phyloP scores from a whole-genome alignment of 2,888 invertebrate genomes.

The Diaphora mendica region DNA sequence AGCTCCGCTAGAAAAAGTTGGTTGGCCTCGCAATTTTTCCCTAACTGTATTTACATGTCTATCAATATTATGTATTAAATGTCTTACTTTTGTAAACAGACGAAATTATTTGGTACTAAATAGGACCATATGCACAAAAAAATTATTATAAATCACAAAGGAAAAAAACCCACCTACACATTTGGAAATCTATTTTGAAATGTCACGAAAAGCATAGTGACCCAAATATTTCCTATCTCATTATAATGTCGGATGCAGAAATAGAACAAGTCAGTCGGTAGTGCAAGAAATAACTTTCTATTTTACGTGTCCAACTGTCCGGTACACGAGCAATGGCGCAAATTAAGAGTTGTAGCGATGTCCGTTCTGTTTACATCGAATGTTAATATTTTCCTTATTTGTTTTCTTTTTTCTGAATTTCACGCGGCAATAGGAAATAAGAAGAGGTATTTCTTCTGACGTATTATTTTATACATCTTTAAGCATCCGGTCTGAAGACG shows the following conservation, averaged over 20 bases:
- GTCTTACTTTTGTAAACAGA: too few relatives aligned
- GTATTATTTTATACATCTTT: neutral
- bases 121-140: neutral
- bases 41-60: conserved; percentile 74
- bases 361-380: neutral
- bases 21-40: conserved; percentile 60
- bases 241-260: conserved; percentile 59
- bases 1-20: conserved; percentile 49
- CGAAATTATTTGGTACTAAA: neutral
- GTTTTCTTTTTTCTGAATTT: neutral
- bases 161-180: neutral
- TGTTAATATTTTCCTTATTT: neutral
- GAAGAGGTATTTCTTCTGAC: neutral
- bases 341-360: conserved; percentile 36
- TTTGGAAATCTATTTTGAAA: conserved; percentile 1
- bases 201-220: conserved; percentile 35
- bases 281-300: conserved; percentile 67
- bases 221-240: conserved; percentile 58
- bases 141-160: conserved; percentile 51
- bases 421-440: neutral
- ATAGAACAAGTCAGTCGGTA: conserved; percentile 60
- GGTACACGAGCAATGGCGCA: conserved; percentile 38
- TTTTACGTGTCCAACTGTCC: conserved; percentile 68
- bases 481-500: neutral
- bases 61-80: conserved; percentile 60